Evolutionary conservation across 2,797 vertebrate genomes (phyloP), one percentile per base, ranked within the genome.

Genomic region (Acrocephalus scirpaceus): DNA sequence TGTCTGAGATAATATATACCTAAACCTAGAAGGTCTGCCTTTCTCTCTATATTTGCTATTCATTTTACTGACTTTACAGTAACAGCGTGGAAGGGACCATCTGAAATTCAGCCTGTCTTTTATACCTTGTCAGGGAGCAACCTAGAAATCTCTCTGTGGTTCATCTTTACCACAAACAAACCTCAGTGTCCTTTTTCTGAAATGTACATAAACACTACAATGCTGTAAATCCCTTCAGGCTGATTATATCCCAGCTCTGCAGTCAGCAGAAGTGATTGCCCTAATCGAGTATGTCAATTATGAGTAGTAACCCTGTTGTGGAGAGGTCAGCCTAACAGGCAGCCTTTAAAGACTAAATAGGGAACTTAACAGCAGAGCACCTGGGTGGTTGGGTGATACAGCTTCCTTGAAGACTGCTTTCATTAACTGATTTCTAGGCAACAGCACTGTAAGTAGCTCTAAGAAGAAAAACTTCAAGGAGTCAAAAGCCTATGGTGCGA

Each of bases 331-430:
- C 51, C 73, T 78, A 88, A 85, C 56, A 83, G 54, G 69, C 92
- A 95, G 77, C 81, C 89, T 95, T 94, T 91, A 74, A 90, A 91
- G 44, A 45, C 54, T 85, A 93, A 95, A 91, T 44, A 91, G 56
- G 82, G 91, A 96, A 80, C 78, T 82, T 83, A 93, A 85, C 67
- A 92, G 91, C 58, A 71, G 44, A 89, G 60, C 44, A 51, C 75
- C 83, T 83, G 86, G 45, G 67, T 73, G 84, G 64, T 51, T 72
- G 88, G 61, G 84, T 91, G 86, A 73, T 58, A 70, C 1, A 5
- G 64, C 76, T 90, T 64, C 91, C 92, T 77, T 6, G 56, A 87
- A 93, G 51, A 71, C 62, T 50, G 79, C 70, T 93, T 91, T 97
- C 73, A 76, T 74, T 89, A 90, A 54, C 80, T 74, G 58, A 85